Percentiles rank a stretch among this genome's conserved stretches.
Conservation (phyloP, 2,888 invertebrate species). For the Tuta absoluta region DNA sequence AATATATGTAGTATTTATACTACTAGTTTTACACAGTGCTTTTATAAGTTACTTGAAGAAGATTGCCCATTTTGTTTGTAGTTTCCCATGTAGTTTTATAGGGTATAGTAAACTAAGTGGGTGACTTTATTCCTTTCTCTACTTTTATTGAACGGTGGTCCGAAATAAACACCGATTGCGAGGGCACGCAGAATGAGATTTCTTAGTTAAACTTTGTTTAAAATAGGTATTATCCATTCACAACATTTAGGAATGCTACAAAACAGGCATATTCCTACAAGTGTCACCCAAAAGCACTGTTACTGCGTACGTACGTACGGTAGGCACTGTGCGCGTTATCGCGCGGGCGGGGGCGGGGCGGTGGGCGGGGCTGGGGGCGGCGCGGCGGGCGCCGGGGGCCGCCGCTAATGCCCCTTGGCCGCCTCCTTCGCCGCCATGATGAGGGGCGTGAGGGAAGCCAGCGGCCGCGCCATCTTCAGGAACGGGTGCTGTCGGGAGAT, state of each 20-base stretch:
- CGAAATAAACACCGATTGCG: no score
- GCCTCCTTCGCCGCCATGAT: slow-evolving; percentile 98
- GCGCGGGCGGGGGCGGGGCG: slow-evolving; percentile 49
- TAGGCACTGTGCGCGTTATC: slow-evolving; percentile 49
- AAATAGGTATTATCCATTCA: no score
- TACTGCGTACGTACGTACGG: slow-evolving; percentile 18
- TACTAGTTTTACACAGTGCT: slow-evolving; percentile 1
- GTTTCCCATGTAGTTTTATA: no score
- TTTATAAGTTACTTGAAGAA: neutral
- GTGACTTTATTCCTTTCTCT: no score
- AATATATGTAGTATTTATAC: no score
- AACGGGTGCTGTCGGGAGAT: slow-evolving; percentile 92
- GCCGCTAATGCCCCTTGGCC: slow-evolving; percentile 90
- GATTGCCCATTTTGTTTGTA: neutral
- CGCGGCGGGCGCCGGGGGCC: slow-evolving; percentile 68
- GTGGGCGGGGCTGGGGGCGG: slow-evolving; percentile 49
- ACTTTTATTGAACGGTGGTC: no score
- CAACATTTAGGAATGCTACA: no score
- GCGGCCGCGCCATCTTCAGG: slow-evolving; percentile 96
- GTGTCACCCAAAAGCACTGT: neutral
- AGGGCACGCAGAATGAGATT: no score
- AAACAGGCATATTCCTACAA: neutral
- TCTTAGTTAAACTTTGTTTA: no score
- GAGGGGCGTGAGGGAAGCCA: slow-evolving; percentile 97
- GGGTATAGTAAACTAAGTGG: no score